Evolutionary conservation across 2,113 vertebrate genomes (phyloP), one percentile per base, ranked within the genome.

Genomic region (Fulica atra): DNA sequence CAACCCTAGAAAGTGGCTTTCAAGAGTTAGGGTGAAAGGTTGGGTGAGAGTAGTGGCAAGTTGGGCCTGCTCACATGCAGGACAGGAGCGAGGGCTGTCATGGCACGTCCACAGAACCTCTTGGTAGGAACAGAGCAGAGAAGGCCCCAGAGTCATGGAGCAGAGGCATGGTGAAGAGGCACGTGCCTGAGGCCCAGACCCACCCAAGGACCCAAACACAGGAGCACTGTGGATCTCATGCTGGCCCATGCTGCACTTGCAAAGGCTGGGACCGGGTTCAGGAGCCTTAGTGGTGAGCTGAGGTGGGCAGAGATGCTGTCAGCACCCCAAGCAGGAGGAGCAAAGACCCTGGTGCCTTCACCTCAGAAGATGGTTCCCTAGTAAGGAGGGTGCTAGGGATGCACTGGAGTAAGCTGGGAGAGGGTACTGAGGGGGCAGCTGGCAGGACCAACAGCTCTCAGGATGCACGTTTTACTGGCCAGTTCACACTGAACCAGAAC

Each of bases 21-120:
- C 76, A 65, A 72, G 48, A 48, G 18, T 79, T 56, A 53, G 76
- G 77, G 16, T 69, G 85, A 76, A 78, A 16, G 3, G 31, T 64
- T 60, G 48, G 29, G 8, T 76, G 74, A 35, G 74, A 70, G 20
- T 42, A 71, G 53, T 0, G 0, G 19, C 0, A 11, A 44, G 21
- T 2, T 70, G 40, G 77, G 42, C 33, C 72, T 25, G 65, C 9
- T 91, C 23, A 42, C 33, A 14, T 11, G 42, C 38, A 71, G 38
- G 51, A 12, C 50, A 81, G 84, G 53, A 53, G 13, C 5, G 23
- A 64, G 29, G 31, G 50, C 56, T 84, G 33, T 35, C 35, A 31
- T 40, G 63, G 68, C 36, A 13, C 26, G 6, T 74, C 56, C 46
- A 31, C 15, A 83, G 50, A n/a, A 12, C 79, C 31, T 57, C 36